Evolutionary conservation across 2,113 vertebrate species (phyloP), one percentile per base, ranked within the genome.

Genomic region (Centropristis striata): DNA sequence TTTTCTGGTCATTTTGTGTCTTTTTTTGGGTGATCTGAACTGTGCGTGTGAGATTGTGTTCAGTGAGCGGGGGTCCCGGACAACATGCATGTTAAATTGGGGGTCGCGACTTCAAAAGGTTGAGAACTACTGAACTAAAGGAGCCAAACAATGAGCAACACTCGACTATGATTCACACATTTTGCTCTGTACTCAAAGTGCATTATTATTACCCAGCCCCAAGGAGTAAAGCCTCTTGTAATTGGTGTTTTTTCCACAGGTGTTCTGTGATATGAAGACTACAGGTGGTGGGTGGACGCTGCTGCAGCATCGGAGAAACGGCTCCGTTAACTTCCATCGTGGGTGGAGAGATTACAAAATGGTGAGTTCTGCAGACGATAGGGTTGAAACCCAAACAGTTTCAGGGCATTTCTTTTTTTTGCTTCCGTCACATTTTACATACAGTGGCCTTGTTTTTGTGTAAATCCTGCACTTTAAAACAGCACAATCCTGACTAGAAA

Each of bases 241-340:
- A 32, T 4, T 16, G 10, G 50, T 6, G 1, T 66, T 54, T 39
- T 65, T 54, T 79, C 6, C 53, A 6, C 84, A 96, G 96, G 96
- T 94, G 28, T 92, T 95, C 72, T 96, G 96, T 77, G 95, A 97
- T 47, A 97, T 96, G 96, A 91, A 94, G 86, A 96, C 94, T 15
- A 88, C 83, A 46, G 95, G 95, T 2, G 96, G 96, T 0, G 96
- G 96, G 1, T 97, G 96, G 96, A 97, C 95, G 0, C 90, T 96
- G 51, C 86, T 97, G 78, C 96, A 96, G 84, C 94, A 93, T 84
- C 93, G 96, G 4, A 80, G 76, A 27, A 93, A 96, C 0, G 96
- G 96, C 44, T 95, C 94, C 0, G 58, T 95, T 4, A 90, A 96
- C 77, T 96, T 97, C 69, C 91, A 96, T 37, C 95, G 94, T 0